Conservation (phyloP, 2,888 invertebrate species). For the Hedya salicella region DNA sequence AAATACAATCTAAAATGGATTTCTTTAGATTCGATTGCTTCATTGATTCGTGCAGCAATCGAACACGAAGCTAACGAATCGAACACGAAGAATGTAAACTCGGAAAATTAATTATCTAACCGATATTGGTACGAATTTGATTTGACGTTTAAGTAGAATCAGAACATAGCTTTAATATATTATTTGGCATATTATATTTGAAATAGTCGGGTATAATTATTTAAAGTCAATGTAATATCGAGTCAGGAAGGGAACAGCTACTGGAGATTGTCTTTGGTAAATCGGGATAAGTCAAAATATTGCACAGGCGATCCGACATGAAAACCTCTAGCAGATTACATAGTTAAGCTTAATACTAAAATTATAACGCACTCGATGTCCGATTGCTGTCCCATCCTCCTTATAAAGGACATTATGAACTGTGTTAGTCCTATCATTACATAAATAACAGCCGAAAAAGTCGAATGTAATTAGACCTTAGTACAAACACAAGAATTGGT, state of each 20-base stretch:
- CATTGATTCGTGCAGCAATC: too few species aligned
- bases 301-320: conserved; percentile 43
- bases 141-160: too few species aligned
- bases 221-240: conserved; percentile 6
- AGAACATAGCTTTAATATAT: too few species aligned
- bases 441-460: background rate
- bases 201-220: background rate
- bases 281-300: conserved; percentile 18
- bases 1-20: too few species aligned
- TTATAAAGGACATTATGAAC: background rate
- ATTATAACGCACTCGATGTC: conserved; percentile 21
- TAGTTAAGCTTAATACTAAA: conserved; percentile 34
- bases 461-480: too few species aligned
- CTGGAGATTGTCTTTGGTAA: conserved; percentile 29
- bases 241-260: conserved; percentile 7
- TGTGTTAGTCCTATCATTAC: background rate
- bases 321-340: conserved; percentile 56
- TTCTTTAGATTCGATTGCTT: too few species aligned
- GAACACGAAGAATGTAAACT: too few species aligned
- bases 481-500: too few species aligned
- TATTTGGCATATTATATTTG: background rate
- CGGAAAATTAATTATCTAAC: too few species aligned
- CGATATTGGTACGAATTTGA: too few species aligned
- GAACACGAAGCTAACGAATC: too few species aligned
- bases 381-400: background rate